Base-by-base conservation (phyloP, 2,113 vertebrate genomes). In the Syrmaticus mikado region DNA sequence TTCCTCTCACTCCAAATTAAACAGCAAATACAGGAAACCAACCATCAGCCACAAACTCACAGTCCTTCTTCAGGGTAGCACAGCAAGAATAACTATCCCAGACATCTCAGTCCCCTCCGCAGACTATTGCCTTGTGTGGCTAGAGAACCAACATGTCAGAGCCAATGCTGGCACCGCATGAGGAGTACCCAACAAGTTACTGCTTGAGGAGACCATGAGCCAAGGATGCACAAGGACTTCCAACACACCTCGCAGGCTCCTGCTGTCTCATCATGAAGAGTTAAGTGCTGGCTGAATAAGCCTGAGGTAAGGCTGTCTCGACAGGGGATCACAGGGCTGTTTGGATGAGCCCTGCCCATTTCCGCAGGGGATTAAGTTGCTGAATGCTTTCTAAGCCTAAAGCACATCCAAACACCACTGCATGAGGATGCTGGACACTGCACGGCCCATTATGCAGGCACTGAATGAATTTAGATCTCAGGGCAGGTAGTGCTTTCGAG, bases 351-450 rank as follows among this genome's bases (percentile, higher is more conserved):
- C 58, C 57, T 82, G 61, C 61, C 50, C 27, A 38, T 65, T 0
- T 2, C 22, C 1, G 0, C 34, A 7, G 14, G 55, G 32, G 83
- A 80, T 77, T 34, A 89, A 89, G 13, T 66, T 91, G 48, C 12
- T 50, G 66, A 0, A 28, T 87, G 87, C 21, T 64, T 58, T 41
- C 5, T 16, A 20, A 92, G 45, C 67, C 55, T 46, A 50, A 91
- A 80, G 46, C 24, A 65, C 8, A 25, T 38, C 36, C n/a, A 92
- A 72, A 91, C 89, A 83, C 19, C 64, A 83, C 60, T 41, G 36
- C 45, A 71, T 0, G 0, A 64, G 16, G 58, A 48, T 0, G 0
- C 1, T 32, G 43, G 19, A 27, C 30, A 52, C 40, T 71, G 58
- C 1, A 11, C 38, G 52, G 41, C 8, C 46, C 43, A 52, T 55